These are phyloP conservation scores for Athalia cordata DNA, from an alignment of 2,888 invertebrate genomes.

Conservation along the genomic window DNA sequence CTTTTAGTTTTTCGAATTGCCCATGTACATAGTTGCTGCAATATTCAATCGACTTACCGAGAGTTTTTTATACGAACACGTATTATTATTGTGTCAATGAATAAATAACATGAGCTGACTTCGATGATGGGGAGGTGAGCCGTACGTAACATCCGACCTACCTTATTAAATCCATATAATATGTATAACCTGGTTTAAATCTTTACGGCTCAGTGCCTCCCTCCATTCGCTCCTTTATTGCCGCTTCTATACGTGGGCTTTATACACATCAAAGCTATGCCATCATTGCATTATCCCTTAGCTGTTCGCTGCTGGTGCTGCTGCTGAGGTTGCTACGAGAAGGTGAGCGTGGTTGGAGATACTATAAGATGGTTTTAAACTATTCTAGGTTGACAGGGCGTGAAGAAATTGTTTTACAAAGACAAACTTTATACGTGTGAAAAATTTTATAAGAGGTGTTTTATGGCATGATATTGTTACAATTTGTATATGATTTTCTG, in stretches of 20 bases:
- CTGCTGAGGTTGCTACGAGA: too few relatives aligned
- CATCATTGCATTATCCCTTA: conserved; percentile 33
- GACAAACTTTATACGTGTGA: conserved; percentile 37
- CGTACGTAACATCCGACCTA: neutral
- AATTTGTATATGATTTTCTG: neutral
- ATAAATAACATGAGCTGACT: too few relatives aligned
- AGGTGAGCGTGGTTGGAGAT: too few relatives aligned
- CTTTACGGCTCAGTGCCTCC: conserved; percentile 18
- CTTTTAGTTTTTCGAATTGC: too few relatives aligned
- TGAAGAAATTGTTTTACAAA: conserved; percentile 35
- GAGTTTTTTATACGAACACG: too few relatives aligned
- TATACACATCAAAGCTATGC: conserved; percentile 30
- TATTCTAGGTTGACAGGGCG: conserved; percentile 22
- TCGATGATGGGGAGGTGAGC: too few relatives aligned
- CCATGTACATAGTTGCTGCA: too few relatives aligned
- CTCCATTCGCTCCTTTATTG: conserved; percentile 30
- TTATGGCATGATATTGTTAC: neutral
- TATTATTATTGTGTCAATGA: too few relatives aligned
- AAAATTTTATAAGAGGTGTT: neutral
- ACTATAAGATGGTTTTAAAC: too few relatives aligned
- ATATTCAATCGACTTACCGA: too few relatives aligned
- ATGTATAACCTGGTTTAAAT: conserved; percentile 24
- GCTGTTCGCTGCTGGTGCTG: too few relatives aligned
- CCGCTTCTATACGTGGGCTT: conserved; percentile 1
- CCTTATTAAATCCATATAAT: neutral